Percentiles rank a stretch among this genome's conserved stretches.
These are phyloP conservation scores for Agraylea sexmaculata DNA, from an alignment of 1,140 invertebrate genomes.

Conservation along the genomic window DNA sequence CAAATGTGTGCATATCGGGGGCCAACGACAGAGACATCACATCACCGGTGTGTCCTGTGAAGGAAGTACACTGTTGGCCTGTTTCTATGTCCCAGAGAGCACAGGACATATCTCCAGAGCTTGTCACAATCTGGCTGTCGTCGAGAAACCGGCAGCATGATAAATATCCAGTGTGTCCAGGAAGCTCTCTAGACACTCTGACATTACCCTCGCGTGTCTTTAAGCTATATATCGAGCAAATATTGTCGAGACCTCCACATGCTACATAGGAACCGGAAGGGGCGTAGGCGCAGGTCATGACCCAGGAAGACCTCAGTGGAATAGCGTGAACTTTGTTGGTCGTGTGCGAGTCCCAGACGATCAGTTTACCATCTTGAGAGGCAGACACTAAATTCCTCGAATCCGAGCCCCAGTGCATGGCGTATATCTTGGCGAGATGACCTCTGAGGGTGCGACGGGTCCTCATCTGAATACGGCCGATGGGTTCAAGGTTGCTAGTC, in stretches of 20 bases:
- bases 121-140: conserved; percentile 66
- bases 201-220: conserved; percentile 93
- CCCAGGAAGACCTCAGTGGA: conserved; percentile 86
- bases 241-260: conserved; percentile 90
- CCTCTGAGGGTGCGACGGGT: conserved; percentile 83
- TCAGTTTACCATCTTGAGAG: conserved; percentile 83
- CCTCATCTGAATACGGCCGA: conserved; percentile 91
- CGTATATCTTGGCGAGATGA: conserved; percentile 92
- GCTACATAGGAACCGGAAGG: conserved; percentile 88
- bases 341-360: conserved; percentile 91
- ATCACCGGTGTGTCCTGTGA: conserved; percentile 88
- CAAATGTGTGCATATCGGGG: conserved; percentile 84
- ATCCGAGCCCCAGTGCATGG: conserved; percentile 93
- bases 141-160: conserved; percentile 92
- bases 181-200: conserved; percentile 79
- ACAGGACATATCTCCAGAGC: conserved; percentile 48
- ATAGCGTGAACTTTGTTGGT: conserved; percentile 94
- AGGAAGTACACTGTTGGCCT: conserved; percentile 85
- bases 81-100: conserved; percentile 94
- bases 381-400: conserved; percentile 88
- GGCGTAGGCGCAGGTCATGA: conserved; percentile 94
- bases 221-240: conserved; percentile 90
- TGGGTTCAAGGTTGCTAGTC: conserved; percentile 75
- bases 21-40: conserved; percentile 88
- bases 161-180: conserved; percentile 88